Conservation (phyloP, 2,797 vertebrate species). For the Pteronotus mesoamericanus region DNA sequence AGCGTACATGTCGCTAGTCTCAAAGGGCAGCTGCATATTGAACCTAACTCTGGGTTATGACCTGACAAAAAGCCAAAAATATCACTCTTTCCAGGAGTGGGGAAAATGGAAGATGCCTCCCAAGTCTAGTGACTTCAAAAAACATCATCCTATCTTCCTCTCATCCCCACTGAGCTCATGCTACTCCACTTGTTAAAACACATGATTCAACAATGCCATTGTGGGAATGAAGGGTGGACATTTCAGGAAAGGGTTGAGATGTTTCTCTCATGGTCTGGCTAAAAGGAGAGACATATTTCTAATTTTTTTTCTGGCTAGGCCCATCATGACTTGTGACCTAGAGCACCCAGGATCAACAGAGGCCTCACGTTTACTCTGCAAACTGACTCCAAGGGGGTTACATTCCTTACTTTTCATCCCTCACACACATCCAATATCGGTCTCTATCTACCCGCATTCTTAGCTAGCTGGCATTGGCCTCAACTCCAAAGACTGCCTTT, state of each 20-base stretch:
- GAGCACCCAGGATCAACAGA: constrained; percentile 76
- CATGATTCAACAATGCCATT: constrained; percentile 38
- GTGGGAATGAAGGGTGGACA: constrained; percentile 76
- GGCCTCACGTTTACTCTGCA: constrained; percentile 71
- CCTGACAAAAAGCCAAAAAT: constrained; percentile 84
- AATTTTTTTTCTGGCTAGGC: constrained; percentile 58
- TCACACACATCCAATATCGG: constrained; percentile 71
- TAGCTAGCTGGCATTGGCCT: constrained; percentile 83
- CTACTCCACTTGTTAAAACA: constrained; percentile 66
- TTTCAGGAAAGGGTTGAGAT: constrained; percentile 73
- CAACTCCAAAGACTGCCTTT: constrained; percentile 87
- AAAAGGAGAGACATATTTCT: constrained; percentile 61
- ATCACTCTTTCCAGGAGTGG: constrained; percentile 76
- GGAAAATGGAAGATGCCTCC: constrained; percentile 80
- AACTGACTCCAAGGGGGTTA: constrained; percentile 74
- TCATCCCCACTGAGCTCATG: constrained; percentile 73
- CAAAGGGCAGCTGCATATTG: constrained; percentile 82
- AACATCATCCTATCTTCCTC: constrained; percentile 74
- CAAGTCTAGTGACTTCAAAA: constrained; percentile 79
- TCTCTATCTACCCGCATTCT: constrained; percentile 77
- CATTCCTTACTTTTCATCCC: constrained; percentile 77
- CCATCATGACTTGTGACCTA: constrained; percentile 68
- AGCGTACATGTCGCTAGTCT: constrained; percentile 82
- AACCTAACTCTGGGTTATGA: constrained; percentile 81
- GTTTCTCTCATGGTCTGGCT: constrained; percentile 68